Base-by-base conservation (phyloP, 2,113 vertebrate genomes). In the Australoheros scitulus region DNA sequence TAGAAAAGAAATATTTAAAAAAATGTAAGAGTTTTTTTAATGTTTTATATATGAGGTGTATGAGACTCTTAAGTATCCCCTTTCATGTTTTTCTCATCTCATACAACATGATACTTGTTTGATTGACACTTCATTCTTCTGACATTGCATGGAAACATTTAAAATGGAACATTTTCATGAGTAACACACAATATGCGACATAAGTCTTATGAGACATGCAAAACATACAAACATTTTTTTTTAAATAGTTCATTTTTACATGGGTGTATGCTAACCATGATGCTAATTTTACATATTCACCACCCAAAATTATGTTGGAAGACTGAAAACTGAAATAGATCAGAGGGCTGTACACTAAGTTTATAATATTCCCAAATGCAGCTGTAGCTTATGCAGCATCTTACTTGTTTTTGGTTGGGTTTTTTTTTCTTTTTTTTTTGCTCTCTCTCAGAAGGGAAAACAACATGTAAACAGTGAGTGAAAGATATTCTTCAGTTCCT, bases 241-340 rank as follows among this genome's bases (percentile, higher is more conserved):
- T 52, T 15, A 43, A 47, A 18, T 7, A 52, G 2, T 52, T 52
- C 43, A 47, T 47, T 52, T 52, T 6, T 10, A 70, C 24, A 32
- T 8, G 65, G 17, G 15, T 83, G 43, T 75, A 36, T 9, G n/a
- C 14, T 80, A 81, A 84, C 29, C 52, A 22, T 32, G 56, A 87
- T 52, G 68, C 80, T 56, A 58, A 85, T 89, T 81, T 80, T 81
- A 56, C 57, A 88, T 11, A 56, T 57, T 56, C 43, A 34, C 18
- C 57, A 8, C 29, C 34, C 86, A 76, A 88, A 68, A 58, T 77
- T n/a, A 79, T 34, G 20, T 18, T 24, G 68, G 20, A 58, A 55
- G 14, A 82, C 11, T 22, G 50, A 56, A 76, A 6, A 41, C 0
- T 2, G 72, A 80, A 56, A 41, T 9, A 29, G 17, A 78, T 63